Base-by-base conservation (phyloP, 2,888 invertebrate species). In the Syrista parreyssii region DNA sequence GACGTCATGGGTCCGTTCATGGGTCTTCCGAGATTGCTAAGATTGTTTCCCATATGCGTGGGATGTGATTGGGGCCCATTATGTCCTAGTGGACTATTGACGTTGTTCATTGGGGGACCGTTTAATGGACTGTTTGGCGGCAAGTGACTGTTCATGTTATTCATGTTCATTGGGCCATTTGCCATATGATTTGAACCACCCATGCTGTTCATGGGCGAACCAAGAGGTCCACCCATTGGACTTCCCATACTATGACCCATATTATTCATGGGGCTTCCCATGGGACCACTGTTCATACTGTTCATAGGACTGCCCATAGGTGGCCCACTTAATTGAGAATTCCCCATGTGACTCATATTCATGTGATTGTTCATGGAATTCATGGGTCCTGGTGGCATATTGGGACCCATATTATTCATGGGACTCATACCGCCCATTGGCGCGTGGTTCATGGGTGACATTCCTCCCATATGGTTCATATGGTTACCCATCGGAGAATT, bases 341-440 rank as follows among this genome's bases (percentile, higher is more conserved):
- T 93, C 72, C 89, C 89, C 92, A 93, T 91, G 81, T 91, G 91
- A 73, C 88, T 87, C 89, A 92, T 93, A 68, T 91, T 92, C 86
- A 93, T 91, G 84, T 92, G 92, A 86, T 92, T 91, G 80, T 82
- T 93, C 92, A 93, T 93, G 12, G 92, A 91, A 11, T 93, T 93
- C 92, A 94, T 94, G 89, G 86, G 90, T 23, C 90, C 94, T 92
- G 95, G 95, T 88, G 95, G 95, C 93, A 94, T 94, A 86, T 94
- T 95, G 92, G 95, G 95, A 88, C 95, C 95, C 94, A 94, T 95
- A 87, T 94, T 95, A 35, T 95, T 94, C 94, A 95, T 95, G 11
- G 95, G 94, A 84, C 94, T 94, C 88, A 94, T 94, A 72, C 94
- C 94, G 79, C 93, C 93, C 90, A 94, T 93, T 71, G 94, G 93